Evolutionary conservation across 2,888 invertebrate species (phyloP).

Genomic region (Epiperipatus broadwayi): DNA sequence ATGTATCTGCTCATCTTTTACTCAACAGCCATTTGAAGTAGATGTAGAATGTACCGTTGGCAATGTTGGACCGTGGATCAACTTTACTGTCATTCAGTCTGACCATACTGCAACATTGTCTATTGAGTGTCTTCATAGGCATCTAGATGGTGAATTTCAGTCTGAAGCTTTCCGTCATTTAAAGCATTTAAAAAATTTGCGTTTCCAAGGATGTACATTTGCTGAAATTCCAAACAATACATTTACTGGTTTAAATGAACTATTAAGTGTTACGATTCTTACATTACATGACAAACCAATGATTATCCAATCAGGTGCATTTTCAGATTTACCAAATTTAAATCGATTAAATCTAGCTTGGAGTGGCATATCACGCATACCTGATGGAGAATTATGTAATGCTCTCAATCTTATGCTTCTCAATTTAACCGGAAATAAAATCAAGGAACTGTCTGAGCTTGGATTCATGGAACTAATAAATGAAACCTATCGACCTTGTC

Average conservation of each 20-base stretch:
- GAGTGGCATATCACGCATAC: slow-evolving; percentile 7
- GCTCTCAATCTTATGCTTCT: slow-evolving; percentile 12
- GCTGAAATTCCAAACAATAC: slow-evolving; percentile 9
- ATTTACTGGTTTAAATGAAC: slow-evolving; percentile 11
- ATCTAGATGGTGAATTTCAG: slow-evolving; percentile 5
- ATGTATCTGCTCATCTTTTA: neutral
- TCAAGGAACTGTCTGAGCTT: slow-evolving; percentile 1
- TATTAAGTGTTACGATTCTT: slow-evolving; percentile 10
- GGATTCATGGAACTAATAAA: too few relatives aligned
- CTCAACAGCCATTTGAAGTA: neutral
- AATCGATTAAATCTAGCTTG: slow-evolving; percentile 11
- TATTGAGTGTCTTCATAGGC: slow-evolving; percentile 42
- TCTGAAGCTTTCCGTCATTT: slow-evolving; percentile 5
- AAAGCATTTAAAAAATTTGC: slow-evolving; percentile 9
- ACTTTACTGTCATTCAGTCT: slow-evolving; percentile 64
- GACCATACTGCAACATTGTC: slow-evolving; percentile 58
- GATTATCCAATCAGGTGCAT: slow-evolving; percentile 1
- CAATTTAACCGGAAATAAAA: slow-evolving; percentile 12
- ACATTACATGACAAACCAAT: slow-evolving; percentile 5
- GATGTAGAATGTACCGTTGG: slow-evolving; percentile 1
- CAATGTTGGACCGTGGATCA: slow-evolving; percentile 33
- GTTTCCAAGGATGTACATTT: slow-evolving; percentile 6
- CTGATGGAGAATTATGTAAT: slow-evolving; percentile 11
- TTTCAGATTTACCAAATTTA: slow-evolving; percentile 5
- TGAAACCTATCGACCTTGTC: too few relatives aligned